Conservation (phyloP, 1,140 invertebrate species). For the Planococcus citri region DNA sequence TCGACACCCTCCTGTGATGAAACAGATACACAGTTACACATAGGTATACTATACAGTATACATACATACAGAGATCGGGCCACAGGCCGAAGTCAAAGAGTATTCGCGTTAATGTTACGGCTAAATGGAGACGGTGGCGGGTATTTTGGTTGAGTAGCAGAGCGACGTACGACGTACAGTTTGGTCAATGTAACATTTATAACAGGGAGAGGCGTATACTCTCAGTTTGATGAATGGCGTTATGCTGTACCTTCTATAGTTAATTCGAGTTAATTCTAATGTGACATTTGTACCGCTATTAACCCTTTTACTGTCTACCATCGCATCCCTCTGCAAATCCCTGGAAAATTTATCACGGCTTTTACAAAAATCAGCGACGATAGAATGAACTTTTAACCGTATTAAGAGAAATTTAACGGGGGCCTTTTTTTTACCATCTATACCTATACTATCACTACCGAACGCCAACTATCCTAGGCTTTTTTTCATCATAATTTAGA, state of each 20-base stretch:
- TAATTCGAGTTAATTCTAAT: conserved; percentile 20
- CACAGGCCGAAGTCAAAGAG: not conserved
- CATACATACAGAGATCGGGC: not conserved
- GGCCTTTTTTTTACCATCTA: not conserved
- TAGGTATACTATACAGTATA: no score
- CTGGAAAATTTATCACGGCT: conserved; percentile 13
- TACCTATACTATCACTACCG: no score
- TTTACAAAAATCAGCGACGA: conserved; percentile 17
- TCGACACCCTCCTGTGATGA: not conserved
- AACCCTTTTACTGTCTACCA: conserved; percentile 18
- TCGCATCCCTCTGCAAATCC: not conserved
- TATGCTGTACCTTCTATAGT: conserved; percentile 17
- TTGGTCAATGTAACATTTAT: conserved; percentile 3
- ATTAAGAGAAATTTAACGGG: conserved; percentile 8
- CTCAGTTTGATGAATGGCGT: conserved; percentile 16
- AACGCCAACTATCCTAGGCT: not conserved
- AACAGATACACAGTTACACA: no score
- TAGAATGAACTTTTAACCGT: conserved; percentile 14
- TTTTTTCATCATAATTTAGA: not conserved
- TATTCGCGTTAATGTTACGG: not conserved
- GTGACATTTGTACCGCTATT: conserved; percentile 20
- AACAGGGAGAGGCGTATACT: conserved; percentile 9
- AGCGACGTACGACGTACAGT: not conserved
- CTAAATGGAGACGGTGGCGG: not conserved
- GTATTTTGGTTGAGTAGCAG: no score